Evolutionary conservation across 2,888 invertebrate species (phyloP), one percentile per base, ranked within the genome.

Genomic region (Melanargia galathea): DNA sequence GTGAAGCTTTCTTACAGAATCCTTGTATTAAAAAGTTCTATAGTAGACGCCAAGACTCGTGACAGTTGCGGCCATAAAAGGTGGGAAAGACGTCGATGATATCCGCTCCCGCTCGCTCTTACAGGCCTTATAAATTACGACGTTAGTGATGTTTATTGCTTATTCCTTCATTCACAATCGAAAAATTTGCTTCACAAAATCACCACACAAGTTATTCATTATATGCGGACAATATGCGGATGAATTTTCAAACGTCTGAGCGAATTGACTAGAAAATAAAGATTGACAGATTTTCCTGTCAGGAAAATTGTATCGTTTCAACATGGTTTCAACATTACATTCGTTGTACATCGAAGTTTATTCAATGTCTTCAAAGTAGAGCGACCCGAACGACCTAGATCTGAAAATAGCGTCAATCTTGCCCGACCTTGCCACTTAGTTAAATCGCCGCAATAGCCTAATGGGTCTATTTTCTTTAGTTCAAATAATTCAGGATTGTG

Each of bases 361-460:
- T 55, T 38, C 40, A 43, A 55, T 26, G 24, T 58, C 48, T 58
- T n/a, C 11, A 43, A 56, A 56, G 45, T 45, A 30, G 33, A 57
- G 20, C 33, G 30, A 54, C 54, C n/a, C 22, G 43, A 7, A 33
- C 54, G 73, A 68, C 72, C 72, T 64, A 72, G 67, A 69, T 71
- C 57, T 59, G 62, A 61, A n/a, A 60, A 68, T 62, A 68, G 59
- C 26, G 60, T 60, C 43, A 58, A 62, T 63, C 18, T 60, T 58
- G 38, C 33, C 56, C 64, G 69, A 66, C 71, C 72, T 73, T 70
- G 74, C 48, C 46, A 60, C 66, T 43, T 40, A 40, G 38, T 65
- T 63, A 64, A 64, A 66, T 67, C 60, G 68, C 63, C 59, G 54
- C 66, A 69, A 68, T 71, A 62, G 67, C 60, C 66, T 69, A 67